Percentiles rank a stretch among this genome's conserved stretches.
Conservation (phyloP, 1,140 invertebrate species). For the Mya arenaria region DNA sequence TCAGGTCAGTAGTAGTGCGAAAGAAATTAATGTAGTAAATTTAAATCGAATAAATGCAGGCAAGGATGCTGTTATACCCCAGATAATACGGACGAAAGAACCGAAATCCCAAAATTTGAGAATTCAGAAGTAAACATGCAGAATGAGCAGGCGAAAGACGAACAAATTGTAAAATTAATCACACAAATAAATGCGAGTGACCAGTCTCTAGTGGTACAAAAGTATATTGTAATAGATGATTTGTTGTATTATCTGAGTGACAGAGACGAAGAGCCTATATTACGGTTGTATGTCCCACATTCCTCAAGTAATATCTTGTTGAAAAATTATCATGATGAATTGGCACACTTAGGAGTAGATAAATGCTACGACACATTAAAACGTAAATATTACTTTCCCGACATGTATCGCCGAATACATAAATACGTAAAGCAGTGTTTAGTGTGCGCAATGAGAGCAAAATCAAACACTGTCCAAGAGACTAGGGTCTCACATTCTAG, state of each 20-base stretch:
- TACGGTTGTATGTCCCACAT: background rate
- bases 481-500: background rate
- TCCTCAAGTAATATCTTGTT: background rate
- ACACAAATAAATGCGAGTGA: too few relatives aligned
- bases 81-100: background rate
- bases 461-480: background rate
- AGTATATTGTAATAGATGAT: slow-evolving; percentile 43
- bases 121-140: slow-evolving; percentile 10
- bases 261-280: slow-evolving; percentile 7
- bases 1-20: slow-evolving; percentile 1
- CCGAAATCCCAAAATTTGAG: background rate
- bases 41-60: slow-evolving; percentile 30
- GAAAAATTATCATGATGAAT: background rate
- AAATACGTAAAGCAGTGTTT: background rate
- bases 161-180: background rate
- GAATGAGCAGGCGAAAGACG: slow-evolving; percentile 38
- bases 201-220: too few relatives aligned
- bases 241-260: slow-evolving; percentile 53
- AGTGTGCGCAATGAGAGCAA: background rate
- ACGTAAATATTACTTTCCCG: background rate
- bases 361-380: slow-evolving; percentile 1
- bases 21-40: slow-evolving; percentile 42
- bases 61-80: background rate
- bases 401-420: background rate
- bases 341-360: background rate